Conservation (phyloP, 2,888 invertebrate species). For the Acleris sparsana region DNA sequence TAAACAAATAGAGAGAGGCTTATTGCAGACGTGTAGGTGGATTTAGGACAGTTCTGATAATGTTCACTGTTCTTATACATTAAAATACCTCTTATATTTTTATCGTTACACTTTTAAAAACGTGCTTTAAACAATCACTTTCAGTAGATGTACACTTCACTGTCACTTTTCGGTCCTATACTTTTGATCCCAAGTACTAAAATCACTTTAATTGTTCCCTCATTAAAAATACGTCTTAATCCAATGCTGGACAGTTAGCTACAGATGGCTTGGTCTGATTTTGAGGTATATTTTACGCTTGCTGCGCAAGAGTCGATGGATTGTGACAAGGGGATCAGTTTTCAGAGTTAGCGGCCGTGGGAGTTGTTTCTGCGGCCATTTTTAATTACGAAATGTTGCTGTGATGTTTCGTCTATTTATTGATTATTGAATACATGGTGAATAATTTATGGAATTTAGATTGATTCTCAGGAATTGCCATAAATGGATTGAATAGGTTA, state of each 20-base stretch:
- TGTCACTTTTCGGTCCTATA: background rate
- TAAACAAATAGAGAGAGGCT: no score
- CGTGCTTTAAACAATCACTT: background rate
- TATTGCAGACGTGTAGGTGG: no score
- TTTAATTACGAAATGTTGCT: conserved; percentile 25
- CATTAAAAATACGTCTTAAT: conserved; percentile 58
- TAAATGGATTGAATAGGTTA: no score
- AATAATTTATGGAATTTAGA: no score
- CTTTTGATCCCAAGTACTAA: background rate
- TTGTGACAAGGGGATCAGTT: conserved; percentile 78
- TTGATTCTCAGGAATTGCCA: no score
- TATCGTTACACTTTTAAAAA: no score
- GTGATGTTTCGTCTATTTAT: no score
- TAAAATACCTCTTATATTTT: no score
- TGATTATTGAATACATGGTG: no score
- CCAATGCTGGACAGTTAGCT: conserved; percentile 54
- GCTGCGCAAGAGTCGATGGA: conserved; percentile 66
- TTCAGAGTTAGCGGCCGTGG: conserved; percentile 59
- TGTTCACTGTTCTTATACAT: no score
- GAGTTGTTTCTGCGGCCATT: conserved; percentile 31
- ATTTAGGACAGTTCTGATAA: no score
- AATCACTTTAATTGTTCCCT: conserved; percentile 43
- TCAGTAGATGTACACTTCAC: background rate
- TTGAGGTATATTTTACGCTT: conserved; percentile 81
- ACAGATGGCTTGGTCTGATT: conserved; percentile 72